These are phyloP conservation scores for Anabacerthia variegaticeps DNA, from an alignment of 2,797 vertebrate species.

Conservation along the genomic window DNA sequence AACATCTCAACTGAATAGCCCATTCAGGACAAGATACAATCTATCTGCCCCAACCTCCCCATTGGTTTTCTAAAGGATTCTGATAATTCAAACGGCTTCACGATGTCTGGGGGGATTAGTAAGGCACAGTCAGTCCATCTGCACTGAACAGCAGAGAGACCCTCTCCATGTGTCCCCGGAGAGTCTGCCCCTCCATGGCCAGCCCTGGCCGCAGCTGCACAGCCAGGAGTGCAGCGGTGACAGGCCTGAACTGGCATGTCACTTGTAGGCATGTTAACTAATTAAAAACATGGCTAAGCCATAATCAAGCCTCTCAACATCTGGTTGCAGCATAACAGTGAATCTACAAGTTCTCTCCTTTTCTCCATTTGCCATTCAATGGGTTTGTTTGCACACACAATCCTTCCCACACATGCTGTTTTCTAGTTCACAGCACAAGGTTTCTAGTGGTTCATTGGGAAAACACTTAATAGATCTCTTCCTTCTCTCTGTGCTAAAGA, in stretches of 20 bases:
- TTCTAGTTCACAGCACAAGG: neutral
- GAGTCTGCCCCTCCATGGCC: neutral
- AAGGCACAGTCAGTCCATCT: neutral
- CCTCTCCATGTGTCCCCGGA: fast-evolving
- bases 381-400: neutral
- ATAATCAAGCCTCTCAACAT: neutral
- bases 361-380: neutral
- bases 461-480: neutral
- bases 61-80: neutral
- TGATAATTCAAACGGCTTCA: neutral
- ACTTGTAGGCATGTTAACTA: neutral
- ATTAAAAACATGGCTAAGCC: neutral
- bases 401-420: neutral
- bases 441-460: neutral
- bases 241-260: neutral
- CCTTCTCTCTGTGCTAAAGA: neutral
- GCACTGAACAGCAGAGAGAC: neutral
- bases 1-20: neutral
- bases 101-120: neutral
- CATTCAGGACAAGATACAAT: neutral
- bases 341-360: neutral
- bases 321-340: neutral
- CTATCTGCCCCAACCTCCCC: neutral
- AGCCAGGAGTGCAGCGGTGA: neutral
- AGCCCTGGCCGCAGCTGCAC: neutral